Percentiles rank a stretch among this genome's conserved stretches.
Evolutionary conservation across 2,888 invertebrate species (phyloP).

Genomic region (Minunthozetes semirufus): DNA sequence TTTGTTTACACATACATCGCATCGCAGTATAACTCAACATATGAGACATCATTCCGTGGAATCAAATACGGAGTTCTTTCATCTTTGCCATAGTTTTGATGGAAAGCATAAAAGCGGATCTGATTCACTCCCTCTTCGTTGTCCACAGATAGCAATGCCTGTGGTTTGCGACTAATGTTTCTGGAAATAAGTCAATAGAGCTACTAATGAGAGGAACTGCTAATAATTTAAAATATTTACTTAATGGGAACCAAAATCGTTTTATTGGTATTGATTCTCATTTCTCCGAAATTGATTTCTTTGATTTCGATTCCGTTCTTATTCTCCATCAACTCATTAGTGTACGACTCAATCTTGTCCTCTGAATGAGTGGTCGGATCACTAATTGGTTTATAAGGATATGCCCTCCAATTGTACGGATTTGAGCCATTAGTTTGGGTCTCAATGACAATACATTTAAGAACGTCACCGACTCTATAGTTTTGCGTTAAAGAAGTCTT

Average conservation of each 20-base stretch:
- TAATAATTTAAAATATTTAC: not conserved
- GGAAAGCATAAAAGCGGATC: not conserved
- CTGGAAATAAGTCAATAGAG: not conserved
- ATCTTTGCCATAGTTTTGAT: not conserved
- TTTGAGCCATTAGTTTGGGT: not conserved
- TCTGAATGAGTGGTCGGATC: not conserved
- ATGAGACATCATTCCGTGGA: not conserved
- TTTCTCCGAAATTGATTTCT: not conserved
- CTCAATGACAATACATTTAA: not conserved
- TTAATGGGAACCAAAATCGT: not conserved
- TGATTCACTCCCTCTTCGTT: conserved; percentile 3
- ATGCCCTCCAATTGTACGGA: conserved; percentile 7
- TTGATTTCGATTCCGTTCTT: not conserved
- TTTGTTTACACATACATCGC: not conserved
- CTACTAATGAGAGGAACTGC: not conserved
- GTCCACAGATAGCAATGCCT: not conserved
- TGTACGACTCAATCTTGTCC: not conserved
- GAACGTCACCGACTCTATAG: not conserved
- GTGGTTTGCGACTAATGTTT: not conserved
- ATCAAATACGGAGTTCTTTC: not conserved
- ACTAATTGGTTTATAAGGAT: too few species aligned
- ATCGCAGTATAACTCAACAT: not conserved
- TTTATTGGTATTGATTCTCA: not conserved
- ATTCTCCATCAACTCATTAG: not conserved
- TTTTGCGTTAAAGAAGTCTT: not conserved